Evolutionary conservation across 2,888 invertebrate species (phyloP).

Genomic region (Helleia helle): DNA sequence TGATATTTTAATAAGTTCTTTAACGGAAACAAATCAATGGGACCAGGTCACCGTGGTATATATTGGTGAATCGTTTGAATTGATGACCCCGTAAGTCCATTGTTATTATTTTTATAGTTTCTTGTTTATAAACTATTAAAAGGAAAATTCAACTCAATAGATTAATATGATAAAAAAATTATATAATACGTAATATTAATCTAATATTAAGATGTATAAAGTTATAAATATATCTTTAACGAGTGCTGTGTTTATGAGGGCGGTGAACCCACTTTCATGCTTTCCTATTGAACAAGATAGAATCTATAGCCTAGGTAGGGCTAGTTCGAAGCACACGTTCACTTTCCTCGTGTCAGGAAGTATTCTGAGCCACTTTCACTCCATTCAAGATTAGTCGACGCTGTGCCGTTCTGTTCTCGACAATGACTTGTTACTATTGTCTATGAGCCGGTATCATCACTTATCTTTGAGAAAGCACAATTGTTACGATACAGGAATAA

Average conservation of each 20-base stretch:
- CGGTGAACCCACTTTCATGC: conserved; percentile 35
- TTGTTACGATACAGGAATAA: no score
- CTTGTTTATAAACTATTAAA: no score
- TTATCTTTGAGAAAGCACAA: conserved; percentile 12
- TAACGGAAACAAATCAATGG: no score
- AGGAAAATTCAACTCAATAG: no score
- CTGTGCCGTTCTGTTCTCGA: conserved; percentile 37
- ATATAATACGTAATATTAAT: no score
- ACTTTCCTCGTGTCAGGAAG: conserved; percentile 68
- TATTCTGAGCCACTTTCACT: conserved; percentile 62
- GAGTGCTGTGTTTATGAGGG: conserved; percentile 10
- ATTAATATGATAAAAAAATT: no score
- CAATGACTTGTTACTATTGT: conserved; percentile 41
- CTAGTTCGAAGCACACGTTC: conserved; percentile 36
- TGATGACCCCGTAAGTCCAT: no score
- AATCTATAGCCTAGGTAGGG: conserved; percentile 36
- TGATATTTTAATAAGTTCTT: no score
- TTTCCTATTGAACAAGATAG: conserved; percentile 40
- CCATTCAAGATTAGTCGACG: conserved; percentile 69
- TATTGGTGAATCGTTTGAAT: no score
- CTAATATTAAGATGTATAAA: not conserved
- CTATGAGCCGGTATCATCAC: conserved; percentile 17
- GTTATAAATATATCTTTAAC: not conserved
- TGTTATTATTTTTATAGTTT: no score
- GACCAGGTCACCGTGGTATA: no score